phyloP scores from a whole-genome alignment of 2,888 invertebrate species.

The Rhagium mordax region DNA sequence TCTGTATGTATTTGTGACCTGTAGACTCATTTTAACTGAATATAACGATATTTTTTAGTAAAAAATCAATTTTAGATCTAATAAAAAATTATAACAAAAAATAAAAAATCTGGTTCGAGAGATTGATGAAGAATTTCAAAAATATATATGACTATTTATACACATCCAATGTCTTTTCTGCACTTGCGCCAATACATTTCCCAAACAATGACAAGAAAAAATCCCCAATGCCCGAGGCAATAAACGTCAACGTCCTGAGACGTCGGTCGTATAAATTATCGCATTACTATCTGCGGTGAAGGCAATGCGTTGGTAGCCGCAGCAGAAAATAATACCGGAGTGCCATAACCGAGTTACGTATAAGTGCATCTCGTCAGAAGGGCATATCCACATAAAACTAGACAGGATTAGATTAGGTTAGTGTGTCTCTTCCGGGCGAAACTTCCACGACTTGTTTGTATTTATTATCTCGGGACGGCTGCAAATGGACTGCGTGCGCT shows the following conservation, averaged over 20 bases:
- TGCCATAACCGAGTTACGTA: constrained; percentile 40
- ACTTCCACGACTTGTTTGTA: neutral
- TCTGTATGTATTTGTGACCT: no score
- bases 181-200: no score
- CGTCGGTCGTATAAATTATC: constrained; percentile 25
- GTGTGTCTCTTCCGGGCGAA: constrained; percentile 17
- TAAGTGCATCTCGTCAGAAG: constrained; percentile 37
- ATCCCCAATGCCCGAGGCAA: neutral
- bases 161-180: no score
- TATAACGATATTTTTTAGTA: no score
- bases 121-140: no score
- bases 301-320: constrained; percentile 33
- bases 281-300: constrained; percentile 40
- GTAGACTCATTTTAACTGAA: no score
- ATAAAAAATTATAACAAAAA: no score
- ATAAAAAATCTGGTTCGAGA: no score
- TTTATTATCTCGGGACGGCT: neutral
- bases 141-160: no score
- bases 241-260: neutral
- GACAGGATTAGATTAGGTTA: constrained; percentile 38
- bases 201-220: no score
- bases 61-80: no score
- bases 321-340: constrained; percentile 34
- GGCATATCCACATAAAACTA: constrained; percentile 30
- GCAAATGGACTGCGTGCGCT: constrained; percentile 5